Evolutionary conservation across 2,113 vertebrate species (phyloP).

Genomic region (Climacteris rufus): DNA sequence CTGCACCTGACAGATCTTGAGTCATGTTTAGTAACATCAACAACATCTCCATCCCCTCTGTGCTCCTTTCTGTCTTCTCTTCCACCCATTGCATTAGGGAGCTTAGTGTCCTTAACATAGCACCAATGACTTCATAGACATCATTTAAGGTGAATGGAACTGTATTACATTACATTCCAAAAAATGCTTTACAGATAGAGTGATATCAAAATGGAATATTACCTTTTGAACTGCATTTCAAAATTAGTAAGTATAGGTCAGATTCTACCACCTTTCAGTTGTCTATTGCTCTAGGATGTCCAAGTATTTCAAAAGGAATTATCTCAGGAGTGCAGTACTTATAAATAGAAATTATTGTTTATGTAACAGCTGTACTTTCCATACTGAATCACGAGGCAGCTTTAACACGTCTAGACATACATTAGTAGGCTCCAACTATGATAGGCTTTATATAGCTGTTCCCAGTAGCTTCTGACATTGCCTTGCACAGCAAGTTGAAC

Average conservation of each 20-base stretch:
- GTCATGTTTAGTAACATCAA: neutral
- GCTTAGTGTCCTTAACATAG: neutral
- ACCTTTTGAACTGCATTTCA: neutral
- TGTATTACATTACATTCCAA: conserved; percentile 7
- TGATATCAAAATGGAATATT: neutral
- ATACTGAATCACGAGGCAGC: neutral
- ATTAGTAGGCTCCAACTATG: neutral
- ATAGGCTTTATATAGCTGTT: neutral
- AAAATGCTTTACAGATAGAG: neutral
- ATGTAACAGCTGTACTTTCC: neutral
- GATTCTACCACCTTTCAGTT: neutral
- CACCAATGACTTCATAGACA: neutral
- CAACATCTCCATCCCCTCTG: neutral
- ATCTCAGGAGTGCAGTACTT: neutral
- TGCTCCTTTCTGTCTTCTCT: neutral
- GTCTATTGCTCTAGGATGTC: neutral
- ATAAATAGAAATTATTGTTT: neutral
- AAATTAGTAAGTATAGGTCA: neutral
- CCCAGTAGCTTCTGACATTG: neutral
- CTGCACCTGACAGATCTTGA: neutral
- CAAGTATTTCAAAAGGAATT: neutral
- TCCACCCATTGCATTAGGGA: neutral
- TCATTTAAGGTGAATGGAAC: conserved; percentile 45
- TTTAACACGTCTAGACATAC: neutral
- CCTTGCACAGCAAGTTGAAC: neutral